Evolutionary conservation across 2,888 invertebrate genomes (phyloP), one percentile per base, ranked within the genome.

Genomic region (Noctua comes): DNA sequence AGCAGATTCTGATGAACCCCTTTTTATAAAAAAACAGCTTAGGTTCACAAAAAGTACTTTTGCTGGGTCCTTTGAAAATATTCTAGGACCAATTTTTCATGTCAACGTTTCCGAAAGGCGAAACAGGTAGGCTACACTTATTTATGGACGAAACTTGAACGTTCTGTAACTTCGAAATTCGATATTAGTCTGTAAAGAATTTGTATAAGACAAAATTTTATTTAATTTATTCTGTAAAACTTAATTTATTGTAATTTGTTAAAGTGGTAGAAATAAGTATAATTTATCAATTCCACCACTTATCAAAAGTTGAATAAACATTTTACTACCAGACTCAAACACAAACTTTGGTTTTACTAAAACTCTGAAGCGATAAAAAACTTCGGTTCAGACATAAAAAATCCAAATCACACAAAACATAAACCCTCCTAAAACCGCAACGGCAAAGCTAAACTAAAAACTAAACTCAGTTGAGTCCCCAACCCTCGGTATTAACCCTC

Each of bases 401-500:
- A 48, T 48, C 18, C 27, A 64, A 70, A 76, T 51, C 59, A 70
- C 59, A 36, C 36, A 75, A n/a, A 16, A 43, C 72, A 46, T 27
- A 16, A 51, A 62, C 51, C 65, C 48, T 51, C 54, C 54, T 46
- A 57, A 64, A 70, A 69, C 80, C 82, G 57, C 75, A 86, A 79
- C 46, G 54, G 69, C 24, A 72, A 79, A 72, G 68, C 69, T 65
- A 82, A 78, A 70, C 74, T 2, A 27, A 68, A 72, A 83, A 66
- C 68, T 64, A 51, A 86, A 77, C 64, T 75, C 66, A 16, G 46
- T 59, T 16, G 73, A 36, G 43, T 40, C 57, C 72, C 68, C 74
- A 48, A 75, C 85, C 80, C 87, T 84, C 79, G 73, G 75, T 8
- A 36, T 70, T 46, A 31, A 83, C 88, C 88, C 88, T 88, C 86